Conservation (phyloP, 2,113 vertebrate genomes). For the Aegithalos caudatus region DNA sequence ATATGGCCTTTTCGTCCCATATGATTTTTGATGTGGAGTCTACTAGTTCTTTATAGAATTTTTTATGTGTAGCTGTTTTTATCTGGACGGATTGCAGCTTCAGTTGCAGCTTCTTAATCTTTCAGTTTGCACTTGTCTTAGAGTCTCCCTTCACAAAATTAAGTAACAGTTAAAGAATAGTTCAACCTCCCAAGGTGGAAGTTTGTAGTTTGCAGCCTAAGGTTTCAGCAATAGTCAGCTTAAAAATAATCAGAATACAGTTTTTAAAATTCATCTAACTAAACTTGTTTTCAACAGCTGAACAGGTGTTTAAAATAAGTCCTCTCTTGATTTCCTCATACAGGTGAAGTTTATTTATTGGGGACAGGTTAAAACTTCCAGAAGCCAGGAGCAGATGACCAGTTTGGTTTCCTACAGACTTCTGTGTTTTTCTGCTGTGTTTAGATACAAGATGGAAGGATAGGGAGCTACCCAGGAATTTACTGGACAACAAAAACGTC, state of each 20-base stretch:
- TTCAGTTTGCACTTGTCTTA: neutral
- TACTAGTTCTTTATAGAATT: neutral
- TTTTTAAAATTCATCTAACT: neutral
- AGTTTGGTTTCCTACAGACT: neutral
- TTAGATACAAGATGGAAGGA: neutral
- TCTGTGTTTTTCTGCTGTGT: neutral
- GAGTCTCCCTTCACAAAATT: neutral
- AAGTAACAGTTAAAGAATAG: neutral
- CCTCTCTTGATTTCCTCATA: neutral
- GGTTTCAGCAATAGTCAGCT: neutral
- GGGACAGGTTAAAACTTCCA: neutral
- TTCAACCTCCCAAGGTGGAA: neutral
- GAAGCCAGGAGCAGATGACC: neutral
- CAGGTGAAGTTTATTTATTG: neutral
- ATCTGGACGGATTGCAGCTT: neutral
- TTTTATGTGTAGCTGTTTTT: neutral
- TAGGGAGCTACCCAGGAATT: neutral
- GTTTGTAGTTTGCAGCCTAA: neutral
- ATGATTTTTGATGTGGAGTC: neutral
- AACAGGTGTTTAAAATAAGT: neutral
- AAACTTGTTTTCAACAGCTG: neutral
- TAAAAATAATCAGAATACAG: neutral
- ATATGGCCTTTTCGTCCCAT: neutral
- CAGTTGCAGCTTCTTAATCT: neutral
- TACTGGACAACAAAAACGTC: neutral